These are phyloP conservation scores for Drosophila differens DNA, from an alignment of 2,888 invertebrate species.

Conservation along the genomic window DNA sequence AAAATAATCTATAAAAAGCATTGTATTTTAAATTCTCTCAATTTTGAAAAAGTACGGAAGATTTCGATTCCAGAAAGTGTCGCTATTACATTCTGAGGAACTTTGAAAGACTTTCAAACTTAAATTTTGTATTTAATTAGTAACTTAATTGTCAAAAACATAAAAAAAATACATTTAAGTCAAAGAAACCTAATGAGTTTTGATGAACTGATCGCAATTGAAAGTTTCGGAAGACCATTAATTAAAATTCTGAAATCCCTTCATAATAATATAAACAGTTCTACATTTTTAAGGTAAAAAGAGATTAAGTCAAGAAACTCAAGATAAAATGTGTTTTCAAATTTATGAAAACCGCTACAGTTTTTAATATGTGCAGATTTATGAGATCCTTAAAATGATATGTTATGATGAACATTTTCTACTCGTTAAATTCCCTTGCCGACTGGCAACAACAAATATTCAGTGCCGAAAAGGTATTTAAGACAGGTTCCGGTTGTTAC, in stretches of 20 bases:
- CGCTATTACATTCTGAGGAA: not conserved
- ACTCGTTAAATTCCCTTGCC: not conserved
- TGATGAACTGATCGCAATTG: not conserved
- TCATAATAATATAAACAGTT: not conserved
- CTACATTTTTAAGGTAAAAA: not conserved
- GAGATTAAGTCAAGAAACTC: not conserved
- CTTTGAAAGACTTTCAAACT: not conserved
- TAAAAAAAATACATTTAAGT: not conserved
- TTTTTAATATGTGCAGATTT: not conserved
- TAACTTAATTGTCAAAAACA: not conserved
- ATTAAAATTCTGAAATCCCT: not conserved
- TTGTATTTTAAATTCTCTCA: not conserved
- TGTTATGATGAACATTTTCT: not conserved
- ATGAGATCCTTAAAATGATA: not conserved
- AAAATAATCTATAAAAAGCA: not conserved
- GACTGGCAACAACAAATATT: not conserved
- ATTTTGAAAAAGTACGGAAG: not conserved
- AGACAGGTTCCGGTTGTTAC: constrained; percentile 43
- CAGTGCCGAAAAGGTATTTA: constrained; percentile 1
- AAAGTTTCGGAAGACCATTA: not conserved
- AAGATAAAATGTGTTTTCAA: not conserved
- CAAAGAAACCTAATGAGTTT: not conserved
- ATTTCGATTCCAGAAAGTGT: not conserved
- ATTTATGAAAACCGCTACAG: not conserved
- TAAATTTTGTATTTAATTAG: not conserved